Evolutionary conservation across 2,113 vertebrate genomes (phyloP).

Genomic region (Silurus meridionalis): DNA sequence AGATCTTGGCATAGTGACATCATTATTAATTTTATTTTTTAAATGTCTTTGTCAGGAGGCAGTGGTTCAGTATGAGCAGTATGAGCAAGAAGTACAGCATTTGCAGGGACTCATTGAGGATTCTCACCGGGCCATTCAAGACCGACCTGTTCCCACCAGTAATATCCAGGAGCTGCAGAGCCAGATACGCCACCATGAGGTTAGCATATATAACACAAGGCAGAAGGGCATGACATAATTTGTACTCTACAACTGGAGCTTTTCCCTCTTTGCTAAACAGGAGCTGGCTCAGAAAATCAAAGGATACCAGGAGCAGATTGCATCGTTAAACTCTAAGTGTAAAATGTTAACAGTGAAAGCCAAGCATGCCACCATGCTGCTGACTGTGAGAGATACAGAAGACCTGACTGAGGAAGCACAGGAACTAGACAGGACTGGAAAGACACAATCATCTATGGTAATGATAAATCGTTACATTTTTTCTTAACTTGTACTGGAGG

Average conservation of each 20-base stretch:
- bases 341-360: slow-evolving; percentile 97
- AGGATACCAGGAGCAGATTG: slow-evolving; percentile 96
- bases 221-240: neutral
- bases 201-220: slow-evolving; percentile 57
- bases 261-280: slow-evolving; percentile 69
- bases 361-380: slow-evolving; percentile 95
- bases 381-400: slow-evolving; percentile 93
- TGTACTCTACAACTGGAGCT: neutral
- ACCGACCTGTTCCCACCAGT: slow-evolving; percentile 82
- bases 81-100: slow-evolving; percentile 91
- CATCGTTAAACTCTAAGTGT: slow-evolving; percentile 93
- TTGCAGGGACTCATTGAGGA: slow-evolving; percentile 91
- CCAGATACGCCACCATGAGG: slow-evolving; percentile 93
- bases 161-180: slow-evolving; percentile 93
- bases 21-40: neutral
- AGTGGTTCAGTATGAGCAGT: slow-evolving; percentile 93
- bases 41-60: slow-evolving; percentile 79
- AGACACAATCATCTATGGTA: slow-evolving; percentile 80
- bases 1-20: neutral
- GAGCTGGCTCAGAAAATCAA: slow-evolving; percentile 97
- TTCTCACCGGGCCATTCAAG: slow-evolving; percentile 87
- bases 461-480: slow-evolving; percentile 79
- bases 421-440: slow-evolving; percentile 74
- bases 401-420: slow-evolving; percentile 83
- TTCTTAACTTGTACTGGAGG: neutral